These are phyloP conservation scores for Tenebrio molitor DNA, from an alignment of 1,140 invertebrate genomes.

Conservation along the genomic window DNA sequence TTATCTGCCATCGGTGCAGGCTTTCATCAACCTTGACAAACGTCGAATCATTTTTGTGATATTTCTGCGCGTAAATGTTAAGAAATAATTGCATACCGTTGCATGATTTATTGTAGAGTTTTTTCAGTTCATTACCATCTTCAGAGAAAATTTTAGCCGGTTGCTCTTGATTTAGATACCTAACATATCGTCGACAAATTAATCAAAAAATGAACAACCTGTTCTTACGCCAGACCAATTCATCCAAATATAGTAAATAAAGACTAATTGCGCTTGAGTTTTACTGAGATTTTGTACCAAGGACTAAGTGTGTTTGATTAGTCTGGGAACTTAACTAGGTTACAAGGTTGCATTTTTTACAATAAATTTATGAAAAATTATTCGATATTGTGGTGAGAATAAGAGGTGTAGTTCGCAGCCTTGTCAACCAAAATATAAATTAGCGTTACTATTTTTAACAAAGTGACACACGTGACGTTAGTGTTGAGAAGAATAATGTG, in stretches of 20 bases:
- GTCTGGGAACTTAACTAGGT: slow-evolving; percentile 9
- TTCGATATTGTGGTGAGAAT: neutral
- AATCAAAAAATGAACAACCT: slow-evolving; percentile 1
- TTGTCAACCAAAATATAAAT: neutral
- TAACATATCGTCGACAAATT: neutral
- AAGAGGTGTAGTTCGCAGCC: neutral
- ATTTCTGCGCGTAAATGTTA: slow-evolving; percentile 1
- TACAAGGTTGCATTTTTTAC: neutral
- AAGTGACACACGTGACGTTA: neutral
- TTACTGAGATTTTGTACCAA: slow-evolving; percentile 9
- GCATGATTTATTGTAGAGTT: slow-evolving; percentile 1
- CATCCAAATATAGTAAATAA: slow-evolving; percentile 15
- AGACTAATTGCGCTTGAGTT: slow-evolving; percentile 1
- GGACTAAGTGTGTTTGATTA: neutral
- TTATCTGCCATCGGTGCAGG: too few species aligned
- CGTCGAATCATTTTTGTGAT: neutral
- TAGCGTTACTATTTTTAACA: neutral
- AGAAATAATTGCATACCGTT: neutral
- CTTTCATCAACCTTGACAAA: neutral
- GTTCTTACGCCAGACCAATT: slow-evolving; percentile 7
- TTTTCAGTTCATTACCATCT: slow-evolving; percentile 24
- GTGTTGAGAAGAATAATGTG: too few species aligned
- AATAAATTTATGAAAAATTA: neutral
- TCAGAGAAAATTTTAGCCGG: neutral
- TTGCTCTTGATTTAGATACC: neutral